Conservation (phyloP, 1,140 invertebrate species). For the Whitmania pigra region DNA sequence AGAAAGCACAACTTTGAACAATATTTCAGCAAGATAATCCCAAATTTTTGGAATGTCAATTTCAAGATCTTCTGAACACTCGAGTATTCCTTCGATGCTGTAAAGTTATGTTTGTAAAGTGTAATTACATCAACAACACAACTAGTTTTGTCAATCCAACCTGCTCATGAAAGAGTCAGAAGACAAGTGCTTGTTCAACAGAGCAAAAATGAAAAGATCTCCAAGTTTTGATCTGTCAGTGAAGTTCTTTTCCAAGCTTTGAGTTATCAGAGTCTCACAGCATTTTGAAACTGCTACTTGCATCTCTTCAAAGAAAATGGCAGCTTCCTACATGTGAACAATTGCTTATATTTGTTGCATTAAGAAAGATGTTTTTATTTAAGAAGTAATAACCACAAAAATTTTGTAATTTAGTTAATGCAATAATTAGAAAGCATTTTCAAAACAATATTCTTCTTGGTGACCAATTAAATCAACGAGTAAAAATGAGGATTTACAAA, state of each 20-base stretch:
- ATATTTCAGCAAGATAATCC: neutral
- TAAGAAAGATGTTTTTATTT: no score
- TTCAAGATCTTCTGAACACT: neutral
- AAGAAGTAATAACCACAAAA: no score
- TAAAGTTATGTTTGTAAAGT: neutral
- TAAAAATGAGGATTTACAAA: no score
- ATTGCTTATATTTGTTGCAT: no score
- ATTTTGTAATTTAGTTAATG: no score
- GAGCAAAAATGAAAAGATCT: neutral
- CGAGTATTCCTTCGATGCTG: neutral
- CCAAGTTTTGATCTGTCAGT: neutral
- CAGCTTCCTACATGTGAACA: neutral
- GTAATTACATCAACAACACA: neutral
- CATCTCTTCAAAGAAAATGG: neutral
- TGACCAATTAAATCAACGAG: no score
- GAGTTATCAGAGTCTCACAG: neutral
- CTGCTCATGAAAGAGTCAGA: neutral
- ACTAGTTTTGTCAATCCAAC: neutral
- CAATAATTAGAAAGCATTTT: no score
- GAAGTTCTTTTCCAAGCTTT: neutral
- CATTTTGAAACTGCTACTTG: neutral
- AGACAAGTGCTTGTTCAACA: neutral
- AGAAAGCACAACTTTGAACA: neutral
- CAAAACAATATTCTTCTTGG: no score
- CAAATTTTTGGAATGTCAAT: constrained; percentile 7